These are phyloP conservation scores for Arrhopalites spinosus DNA, from an alignment of 2,888 invertebrate genomes.

Conservation along the genomic window DNA sequence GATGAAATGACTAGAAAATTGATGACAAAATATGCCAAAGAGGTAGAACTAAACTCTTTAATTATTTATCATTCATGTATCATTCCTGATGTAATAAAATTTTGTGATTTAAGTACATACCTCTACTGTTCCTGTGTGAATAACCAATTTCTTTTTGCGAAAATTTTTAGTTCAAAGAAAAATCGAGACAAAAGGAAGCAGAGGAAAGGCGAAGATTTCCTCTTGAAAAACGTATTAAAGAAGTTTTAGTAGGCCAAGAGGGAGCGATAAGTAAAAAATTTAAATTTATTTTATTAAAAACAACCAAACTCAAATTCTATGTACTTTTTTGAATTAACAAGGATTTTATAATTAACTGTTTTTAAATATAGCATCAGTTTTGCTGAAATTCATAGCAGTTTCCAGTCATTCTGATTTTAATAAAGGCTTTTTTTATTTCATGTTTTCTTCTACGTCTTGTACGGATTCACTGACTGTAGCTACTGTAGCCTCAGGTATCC, in stretches of 20 bases:
- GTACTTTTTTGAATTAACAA: no score
- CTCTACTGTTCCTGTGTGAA: no score
- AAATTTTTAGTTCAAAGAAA: conserved; percentile 63
- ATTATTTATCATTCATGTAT: no score
- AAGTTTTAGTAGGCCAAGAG: conserved; percentile 85
- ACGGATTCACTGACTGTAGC: no score
- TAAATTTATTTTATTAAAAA: no score
- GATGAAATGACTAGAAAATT: conserved; percentile 69
- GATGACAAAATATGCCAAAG: conserved; percentile 63
- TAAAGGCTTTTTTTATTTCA: not conserved
- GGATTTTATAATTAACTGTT: no score
- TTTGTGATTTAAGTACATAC: not conserved
- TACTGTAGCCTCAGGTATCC: no score
- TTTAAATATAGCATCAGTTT: no score
- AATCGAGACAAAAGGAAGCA: conserved; percentile 68
- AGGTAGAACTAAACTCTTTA: conserved; percentile 11
- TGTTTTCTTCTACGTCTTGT: no score
- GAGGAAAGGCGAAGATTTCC: conserved; percentile 82
- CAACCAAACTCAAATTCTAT: no score
- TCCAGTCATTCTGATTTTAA: not conserved
- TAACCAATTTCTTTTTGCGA: no score
- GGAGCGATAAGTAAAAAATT: conserved; percentile 77
- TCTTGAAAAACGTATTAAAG: conserved; percentile 78
- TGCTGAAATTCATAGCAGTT: no score
- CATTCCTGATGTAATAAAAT: not conserved